Evolutionary conservation across 2,888 invertebrate genomes (phyloP).

Genomic region (Cephonodes hylas): DNA sequence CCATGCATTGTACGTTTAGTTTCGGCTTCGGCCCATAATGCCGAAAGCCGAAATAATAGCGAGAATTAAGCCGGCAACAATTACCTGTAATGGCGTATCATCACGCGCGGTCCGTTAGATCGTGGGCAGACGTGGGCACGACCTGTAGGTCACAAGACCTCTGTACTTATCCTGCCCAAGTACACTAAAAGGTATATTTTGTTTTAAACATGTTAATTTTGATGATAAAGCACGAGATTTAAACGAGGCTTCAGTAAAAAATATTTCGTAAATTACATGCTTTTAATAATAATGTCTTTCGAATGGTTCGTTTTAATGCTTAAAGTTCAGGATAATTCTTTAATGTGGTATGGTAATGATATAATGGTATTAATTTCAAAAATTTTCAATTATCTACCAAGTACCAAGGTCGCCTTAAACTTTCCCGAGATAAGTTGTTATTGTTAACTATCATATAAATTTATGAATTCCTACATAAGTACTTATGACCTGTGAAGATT

Average conservation of each 20-base stretch:
- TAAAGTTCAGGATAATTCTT: not conserved
- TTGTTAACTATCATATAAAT: too few species aligned
- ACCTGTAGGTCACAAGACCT: not conserved
- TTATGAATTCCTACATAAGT: too few species aligned
- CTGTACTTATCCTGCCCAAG: not conserved
- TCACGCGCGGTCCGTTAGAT: slow-evolving; percentile 13
- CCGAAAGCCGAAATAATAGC: not conserved
- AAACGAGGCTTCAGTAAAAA: not conserved
- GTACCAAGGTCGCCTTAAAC: too few species aligned
- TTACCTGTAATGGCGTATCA: slow-evolving; percentile 14
- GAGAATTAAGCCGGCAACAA: not conserved
- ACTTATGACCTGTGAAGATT: too few species aligned
- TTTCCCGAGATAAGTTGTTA: too few species aligned
- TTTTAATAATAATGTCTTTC: not conserved
- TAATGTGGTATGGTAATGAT: not conserved
- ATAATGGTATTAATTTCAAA: not conserved
- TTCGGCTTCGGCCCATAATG: not conserved
- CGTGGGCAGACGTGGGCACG: slow-evolving; percentile 15
- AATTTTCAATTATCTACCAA: too few species aligned
- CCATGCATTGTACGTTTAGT: not conserved
- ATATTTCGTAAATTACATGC: not conserved
- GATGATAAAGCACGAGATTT: not conserved
- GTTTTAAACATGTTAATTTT: not conserved
- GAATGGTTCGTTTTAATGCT: not conserved
- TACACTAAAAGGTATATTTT: not conserved